Evolutionary conservation across 1,140 invertebrate genomes (phyloP).

Genomic region (Drosophila prosaltans): DNA sequence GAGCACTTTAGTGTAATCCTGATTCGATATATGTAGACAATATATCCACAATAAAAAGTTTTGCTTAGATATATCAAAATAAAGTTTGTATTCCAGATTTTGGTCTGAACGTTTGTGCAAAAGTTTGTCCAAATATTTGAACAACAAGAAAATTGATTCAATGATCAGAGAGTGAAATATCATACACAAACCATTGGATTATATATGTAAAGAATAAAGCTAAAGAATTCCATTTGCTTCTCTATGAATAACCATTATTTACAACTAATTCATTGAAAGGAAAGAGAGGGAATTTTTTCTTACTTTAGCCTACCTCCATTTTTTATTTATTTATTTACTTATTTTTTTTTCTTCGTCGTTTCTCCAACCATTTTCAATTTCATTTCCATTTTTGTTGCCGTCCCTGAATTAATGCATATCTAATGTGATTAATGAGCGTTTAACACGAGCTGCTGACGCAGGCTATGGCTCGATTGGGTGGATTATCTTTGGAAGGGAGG

Average conservation of each 20-base stretch:
- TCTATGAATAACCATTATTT: background rate
- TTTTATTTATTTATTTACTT: background rate
- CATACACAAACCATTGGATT: background rate
- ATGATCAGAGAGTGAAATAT: background rate
- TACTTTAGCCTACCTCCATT: background rate
- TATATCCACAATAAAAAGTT: no score
- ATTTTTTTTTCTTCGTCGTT: background rate
- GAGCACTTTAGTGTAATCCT: no score
- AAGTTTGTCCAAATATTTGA: no score
- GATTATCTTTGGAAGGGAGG: conserved; percentile 8
- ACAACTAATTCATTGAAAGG: background rate
- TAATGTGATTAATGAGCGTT: conserved; percentile 79
- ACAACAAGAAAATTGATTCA: no score
- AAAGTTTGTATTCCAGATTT: no score
- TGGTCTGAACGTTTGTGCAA: no score
- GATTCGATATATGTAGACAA: no score
- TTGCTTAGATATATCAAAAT: no score
- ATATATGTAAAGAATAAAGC: no score
- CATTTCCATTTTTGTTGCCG: conserved; percentile 24
- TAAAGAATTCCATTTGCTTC: background rate
- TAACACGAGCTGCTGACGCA: conserved; percentile 67
- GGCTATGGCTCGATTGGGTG: conserved; percentile 5
- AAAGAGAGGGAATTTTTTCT: background rate
- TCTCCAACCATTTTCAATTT: background rate
- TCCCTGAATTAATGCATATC: conserved; percentile 72